phyloP scores from a whole-genome alignment of 2,797 vertebrate species.

The Pangasius krempfi region DNA sequence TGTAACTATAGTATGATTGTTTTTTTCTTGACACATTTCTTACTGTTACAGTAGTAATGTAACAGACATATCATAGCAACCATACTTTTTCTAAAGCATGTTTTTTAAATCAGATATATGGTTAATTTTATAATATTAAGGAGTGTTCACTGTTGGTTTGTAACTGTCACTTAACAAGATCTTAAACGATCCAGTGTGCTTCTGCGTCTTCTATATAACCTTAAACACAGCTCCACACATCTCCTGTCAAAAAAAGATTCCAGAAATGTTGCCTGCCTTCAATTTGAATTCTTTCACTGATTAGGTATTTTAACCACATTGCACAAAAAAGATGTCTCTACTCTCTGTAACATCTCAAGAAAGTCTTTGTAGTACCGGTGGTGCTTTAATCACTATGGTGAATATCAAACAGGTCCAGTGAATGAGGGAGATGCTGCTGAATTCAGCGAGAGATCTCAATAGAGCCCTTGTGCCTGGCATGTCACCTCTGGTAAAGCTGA shows the following conservation, averaged over 20 bases:
- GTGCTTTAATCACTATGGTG: conserved; percentile 12
- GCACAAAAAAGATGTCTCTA: not conserved
- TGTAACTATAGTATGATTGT: not conserved
- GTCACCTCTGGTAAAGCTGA: conserved; percentile 12
- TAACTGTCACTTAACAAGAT: not conserved
- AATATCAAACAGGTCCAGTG: conserved; percentile 28
- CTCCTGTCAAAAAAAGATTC: not conserved
- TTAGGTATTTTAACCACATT: conserved; percentile 23
- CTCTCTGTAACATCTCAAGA: not conserved
- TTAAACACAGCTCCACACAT: conserved; percentile 15
- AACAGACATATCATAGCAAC: not conserved
- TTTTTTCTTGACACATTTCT: not conserved
- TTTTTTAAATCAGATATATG: not conserved
- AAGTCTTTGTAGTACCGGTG: conserved; percentile 10
- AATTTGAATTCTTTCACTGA: conserved; percentile 24
- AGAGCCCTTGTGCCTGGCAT: conserved; percentile 23
- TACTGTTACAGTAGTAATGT: not conserved
- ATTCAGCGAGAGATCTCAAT: conserved; percentile 28
- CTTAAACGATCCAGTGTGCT: conserved; percentile 1
- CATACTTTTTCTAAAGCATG: not conserved
- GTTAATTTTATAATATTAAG: too few relatives aligned
- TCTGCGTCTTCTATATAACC: conserved; percentile 8
- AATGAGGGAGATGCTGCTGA: conserved; percentile 14
- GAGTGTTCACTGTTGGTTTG: not conserved
- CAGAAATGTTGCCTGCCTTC: not conserved